Conservation (phyloP, 92 coral and sea anemone genomes). For the Heliopora coerulea region DNA sequence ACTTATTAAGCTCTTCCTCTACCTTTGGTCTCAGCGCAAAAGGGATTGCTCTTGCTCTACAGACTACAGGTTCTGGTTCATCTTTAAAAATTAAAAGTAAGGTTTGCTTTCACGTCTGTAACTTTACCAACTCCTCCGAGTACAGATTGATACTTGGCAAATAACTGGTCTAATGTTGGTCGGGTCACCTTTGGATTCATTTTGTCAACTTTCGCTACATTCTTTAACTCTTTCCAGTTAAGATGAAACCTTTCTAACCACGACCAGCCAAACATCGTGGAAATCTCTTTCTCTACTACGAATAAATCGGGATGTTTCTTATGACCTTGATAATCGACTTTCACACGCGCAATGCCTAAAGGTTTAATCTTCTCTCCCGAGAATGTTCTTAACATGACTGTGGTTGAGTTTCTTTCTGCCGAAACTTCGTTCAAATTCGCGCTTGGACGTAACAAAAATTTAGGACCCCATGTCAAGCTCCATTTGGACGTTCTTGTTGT, state of each 20-base stretch:
- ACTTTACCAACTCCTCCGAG: constrained; percentile 6
- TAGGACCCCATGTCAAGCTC: background rate
- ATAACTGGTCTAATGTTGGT: background rate
- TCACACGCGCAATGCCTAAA: background rate
- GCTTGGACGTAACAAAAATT: constrained; percentile 8
- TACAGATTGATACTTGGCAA: background rate
- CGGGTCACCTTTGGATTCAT: background rate
- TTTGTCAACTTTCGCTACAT: background rate
- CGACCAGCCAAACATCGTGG: constrained; percentile 9
- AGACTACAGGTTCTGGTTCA: background rate
- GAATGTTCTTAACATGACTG: constrained; percentile 1
- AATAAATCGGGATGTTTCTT: constrained; percentile 15
- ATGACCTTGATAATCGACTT: constrained; percentile 9
- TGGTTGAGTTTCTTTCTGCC: constrained; percentile 10
- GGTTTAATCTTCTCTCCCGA: constrained; percentile 8
- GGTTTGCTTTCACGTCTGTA: constrained; percentile 2
- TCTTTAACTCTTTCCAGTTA: constrained; percentile 1
- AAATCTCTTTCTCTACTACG: constrained; percentile 8
- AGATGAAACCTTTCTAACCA: constrained; percentile 11
- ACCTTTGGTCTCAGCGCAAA: background rate
- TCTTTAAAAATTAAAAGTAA: no score
- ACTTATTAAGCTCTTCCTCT: background rate
- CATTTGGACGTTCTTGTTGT: background rate
- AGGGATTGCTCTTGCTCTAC: background rate
- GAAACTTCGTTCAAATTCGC: background rate